These are phyloP conservation scores for Cossypha dichroa DNA, from an alignment of 2,797 vertebrate genomes.

Conservation along the genomic window DNA sequence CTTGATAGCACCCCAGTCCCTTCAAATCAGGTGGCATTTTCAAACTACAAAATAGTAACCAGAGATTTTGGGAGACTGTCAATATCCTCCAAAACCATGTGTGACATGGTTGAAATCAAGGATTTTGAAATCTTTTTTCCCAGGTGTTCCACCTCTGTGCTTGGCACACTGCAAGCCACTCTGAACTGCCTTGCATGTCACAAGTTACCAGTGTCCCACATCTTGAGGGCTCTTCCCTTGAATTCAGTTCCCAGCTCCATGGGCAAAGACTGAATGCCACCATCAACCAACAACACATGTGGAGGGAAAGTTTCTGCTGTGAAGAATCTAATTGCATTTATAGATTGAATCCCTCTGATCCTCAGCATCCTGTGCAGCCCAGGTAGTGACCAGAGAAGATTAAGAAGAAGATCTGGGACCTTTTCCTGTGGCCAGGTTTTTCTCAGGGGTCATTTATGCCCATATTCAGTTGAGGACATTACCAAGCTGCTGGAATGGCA, in stretches of 20 bases:
- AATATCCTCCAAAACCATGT: background rate
- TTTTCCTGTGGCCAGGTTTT: background rate
- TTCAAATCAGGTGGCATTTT: background rate
- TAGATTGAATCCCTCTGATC: background rate
- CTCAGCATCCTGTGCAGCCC: background rate
- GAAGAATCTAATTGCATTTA: background rate
- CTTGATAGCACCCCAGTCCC: background rate
- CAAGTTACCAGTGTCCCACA: background rate
- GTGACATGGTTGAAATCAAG: background rate
- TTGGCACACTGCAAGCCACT: background rate
- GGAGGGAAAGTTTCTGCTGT: background rate
- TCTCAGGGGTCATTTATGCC: background rate
- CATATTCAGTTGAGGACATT: background rate
- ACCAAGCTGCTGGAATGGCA: background rate
- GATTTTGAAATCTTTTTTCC: background rate
- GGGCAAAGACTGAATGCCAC: background rate
- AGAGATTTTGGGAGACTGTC: background rate
- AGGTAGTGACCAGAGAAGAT: background rate
- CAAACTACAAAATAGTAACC: background rate
- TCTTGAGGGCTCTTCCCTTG: background rate
- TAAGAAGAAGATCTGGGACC: background rate
- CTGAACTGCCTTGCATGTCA: background rate
- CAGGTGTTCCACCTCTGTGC: background rate
- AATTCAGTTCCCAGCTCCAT: background rate
- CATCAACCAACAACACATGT: rapidly evolving